These are phyloP conservation scores for Smutsia gigantea DNA, from an alignment of 2,797 vertebrate species.

Conservation along the genomic window DNA sequence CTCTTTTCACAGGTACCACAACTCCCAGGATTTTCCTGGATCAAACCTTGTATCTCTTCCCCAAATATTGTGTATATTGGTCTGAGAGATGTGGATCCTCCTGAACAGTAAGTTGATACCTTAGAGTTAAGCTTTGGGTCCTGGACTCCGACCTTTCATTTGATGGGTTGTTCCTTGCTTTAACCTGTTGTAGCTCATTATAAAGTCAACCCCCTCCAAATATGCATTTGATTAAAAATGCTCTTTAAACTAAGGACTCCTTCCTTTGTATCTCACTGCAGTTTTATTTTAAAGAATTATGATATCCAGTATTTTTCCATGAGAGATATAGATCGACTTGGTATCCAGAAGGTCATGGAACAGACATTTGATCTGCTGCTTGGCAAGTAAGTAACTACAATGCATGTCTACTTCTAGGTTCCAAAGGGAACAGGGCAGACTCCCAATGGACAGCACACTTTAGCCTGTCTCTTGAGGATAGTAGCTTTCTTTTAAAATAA, in stretches of 20 bases:
- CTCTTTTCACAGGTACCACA: constrained; percentile 90
- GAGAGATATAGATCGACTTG: constrained; percentile 96
- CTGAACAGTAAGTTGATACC: constrained; percentile 93
- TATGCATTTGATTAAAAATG: constrained; percentile 37
- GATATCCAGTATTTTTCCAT: constrained; percentile 97
- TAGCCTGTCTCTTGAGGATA: background rate
- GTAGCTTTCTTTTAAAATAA: constrained; percentile 51
- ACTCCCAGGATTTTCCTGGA: constrained; percentile 97
- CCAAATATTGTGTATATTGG: constrained; percentile 96
- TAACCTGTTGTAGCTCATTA: background rate
- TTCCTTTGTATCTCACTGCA: constrained; percentile 81
- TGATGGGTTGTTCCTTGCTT: background rate
- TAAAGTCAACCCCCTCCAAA: background rate
- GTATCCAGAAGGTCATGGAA: constrained; percentile 98
- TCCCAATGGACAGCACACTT: background rate
- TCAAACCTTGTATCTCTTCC: constrained; percentile 93
- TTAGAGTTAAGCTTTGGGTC: background rate
- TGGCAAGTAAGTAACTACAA: constrained; percentile 89
- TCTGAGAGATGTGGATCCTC: constrained; percentile 95
- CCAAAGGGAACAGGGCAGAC: background rate
- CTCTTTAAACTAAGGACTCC: constrained; percentile 53
- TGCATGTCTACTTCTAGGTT: background rate
- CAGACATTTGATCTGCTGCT: constrained; percentile 94
- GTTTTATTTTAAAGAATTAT: constrained; percentile 95
- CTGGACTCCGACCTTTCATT: background rate